Conservation (phyloP, 2,888 invertebrate genomes). For the Drosophila colorata region DNA sequence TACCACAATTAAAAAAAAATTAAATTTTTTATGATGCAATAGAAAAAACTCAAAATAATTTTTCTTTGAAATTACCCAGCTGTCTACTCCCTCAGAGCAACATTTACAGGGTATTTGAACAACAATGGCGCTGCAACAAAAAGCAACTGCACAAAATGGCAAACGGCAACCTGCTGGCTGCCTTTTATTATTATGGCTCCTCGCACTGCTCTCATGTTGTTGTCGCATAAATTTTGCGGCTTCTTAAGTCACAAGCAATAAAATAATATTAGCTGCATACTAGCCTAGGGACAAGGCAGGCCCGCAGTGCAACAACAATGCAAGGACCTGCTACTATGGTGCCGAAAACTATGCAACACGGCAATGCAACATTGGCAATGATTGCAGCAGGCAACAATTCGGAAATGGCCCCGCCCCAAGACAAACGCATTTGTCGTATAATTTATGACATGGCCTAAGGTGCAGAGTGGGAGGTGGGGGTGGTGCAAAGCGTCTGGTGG, state of each 20-base stretch:
- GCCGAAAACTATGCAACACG: slow-evolving; percentile 75
- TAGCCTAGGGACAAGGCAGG: slow-evolving; percentile 23
- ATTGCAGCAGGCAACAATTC: slow-evolving; percentile 70
- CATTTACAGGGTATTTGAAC: slow-evolving; percentile 34
- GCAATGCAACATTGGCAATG: slow-evolving; percentile 74
- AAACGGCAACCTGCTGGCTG: slow-evolving; percentile 51
- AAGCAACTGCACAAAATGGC: slow-evolving; percentile 65
- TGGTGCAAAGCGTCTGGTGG: background rate
- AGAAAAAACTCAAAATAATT: no score
- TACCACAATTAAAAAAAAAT: no score
- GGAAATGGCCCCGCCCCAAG: slow-evolving; percentile 60
- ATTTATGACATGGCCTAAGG: slow-evolving; percentile 66
- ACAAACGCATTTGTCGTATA: slow-evolving; percentile 80
- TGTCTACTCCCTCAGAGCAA: no score
- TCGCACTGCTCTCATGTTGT: slow-evolving; percentile 59
- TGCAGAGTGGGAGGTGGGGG: slow-evolving; percentile 3
- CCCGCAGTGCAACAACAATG: background rate
- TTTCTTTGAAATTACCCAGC: no score
- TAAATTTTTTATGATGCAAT: no score
- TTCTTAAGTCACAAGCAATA: slow-evolving; percentile 81
- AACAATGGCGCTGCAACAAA: slow-evolving; percentile 43
- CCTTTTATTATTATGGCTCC: slow-evolving; percentile 77
- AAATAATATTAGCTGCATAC: slow-evolving; percentile 82
- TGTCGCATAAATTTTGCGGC: slow-evolving; percentile 82
- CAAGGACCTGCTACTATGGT: slow-evolving; percentile 16